Base-by-base conservation (phyloP, 2,888 invertebrate genomes). In the Trisateles emortualis region DNA sequence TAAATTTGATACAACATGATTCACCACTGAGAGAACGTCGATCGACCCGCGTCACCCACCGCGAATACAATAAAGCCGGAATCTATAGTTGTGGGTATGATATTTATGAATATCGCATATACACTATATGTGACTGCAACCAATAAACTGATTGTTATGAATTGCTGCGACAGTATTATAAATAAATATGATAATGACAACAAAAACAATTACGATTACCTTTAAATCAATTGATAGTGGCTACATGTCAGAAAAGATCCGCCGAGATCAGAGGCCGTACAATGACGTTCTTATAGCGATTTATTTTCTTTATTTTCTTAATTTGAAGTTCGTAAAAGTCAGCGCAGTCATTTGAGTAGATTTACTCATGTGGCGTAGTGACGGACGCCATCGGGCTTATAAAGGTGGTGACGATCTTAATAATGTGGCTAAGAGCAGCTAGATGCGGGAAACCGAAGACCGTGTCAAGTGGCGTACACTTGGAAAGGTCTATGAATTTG, bases 31-130 rank as follows among this genome's bases (percentile, higher is more conserved):
- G 49, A 49, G 68, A 54, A 46, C 29, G 49, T 33, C 36, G 41
- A 49, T 40, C 40, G 38, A 38, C 39, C 50, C 48, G 48, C 51
- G 49, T 50, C 56, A 57, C 46, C 64, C 65, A 61, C 52, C 61
- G 57, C 66, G 68, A 72, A 71, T 69, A 72, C 62, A 70, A 65
- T 57, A 70, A 68, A 68, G 50, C 46, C 56, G 55, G 59, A 78
- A 75, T 75, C 77, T 74, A 79, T 81, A 76, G 61, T 74, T 68
- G 69, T 69, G 72, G 72, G 65, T 75, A 65, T 65, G 59, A 75
- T 77, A 75, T 79, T 79, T 81, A 79, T 79, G 73, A 74, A 78
- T 78, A 78, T 78, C 73, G 79, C 76, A 78, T 74, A 76, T 75
- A 68, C 68, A 74, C 68, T 73, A 52, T 60, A 71, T 75, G 73